Conservation (phyloP, 2,888 invertebrate genomes). For the Coleophora flavipennella region DNA sequence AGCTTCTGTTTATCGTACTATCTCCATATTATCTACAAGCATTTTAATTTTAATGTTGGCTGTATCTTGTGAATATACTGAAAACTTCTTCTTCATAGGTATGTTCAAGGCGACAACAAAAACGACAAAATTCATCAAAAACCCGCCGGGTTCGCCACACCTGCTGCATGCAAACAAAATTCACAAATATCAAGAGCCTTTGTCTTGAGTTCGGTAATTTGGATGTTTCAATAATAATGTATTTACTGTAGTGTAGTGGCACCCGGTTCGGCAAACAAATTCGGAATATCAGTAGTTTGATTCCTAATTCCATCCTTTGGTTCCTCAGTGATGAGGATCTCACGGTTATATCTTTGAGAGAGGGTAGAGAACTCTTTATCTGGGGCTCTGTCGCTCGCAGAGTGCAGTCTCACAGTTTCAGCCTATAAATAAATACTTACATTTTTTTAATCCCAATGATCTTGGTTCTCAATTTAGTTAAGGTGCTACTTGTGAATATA, state of each 20-base stretch:
- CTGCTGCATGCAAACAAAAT: slow-evolving; percentile 68
- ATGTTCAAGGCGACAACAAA: slow-evolving; percentile 49
- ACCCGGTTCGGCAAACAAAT: slow-evolving; percentile 22
- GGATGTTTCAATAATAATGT: slow-evolving; percentile 1
- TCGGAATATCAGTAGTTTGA: not conserved
- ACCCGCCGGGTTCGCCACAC: slow-evolving; percentile 61
- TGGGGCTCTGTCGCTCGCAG: too few species aligned
- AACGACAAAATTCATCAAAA: slow-evolving; percentile 63
- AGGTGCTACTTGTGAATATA: too few species aligned
- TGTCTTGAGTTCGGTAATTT: slow-evolving; percentile 34
- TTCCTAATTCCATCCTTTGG: slow-evolving; percentile 2
- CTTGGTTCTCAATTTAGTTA: too few species aligned
- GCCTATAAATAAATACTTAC: too few species aligned
- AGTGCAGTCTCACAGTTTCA: too few species aligned
- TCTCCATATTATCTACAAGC: too few species aligned
- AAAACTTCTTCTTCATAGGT: slow-evolving; percentile 60
- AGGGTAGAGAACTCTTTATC: too few species aligned
- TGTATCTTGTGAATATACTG: not conserved
- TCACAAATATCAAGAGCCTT: slow-evolving; percentile 54
- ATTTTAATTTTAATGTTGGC: too few species aligned
- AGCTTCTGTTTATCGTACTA: too few species aligned
- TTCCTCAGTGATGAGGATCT: too few species aligned
- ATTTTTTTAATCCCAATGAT: too few species aligned
- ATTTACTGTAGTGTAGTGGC: slow-evolving; percentile 22
- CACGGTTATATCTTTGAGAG: too few species aligned